Evolutionary conservation across 2,797 vertebrate genomes (phyloP).

Genomic region (Sebastes iracundus): DNA sequence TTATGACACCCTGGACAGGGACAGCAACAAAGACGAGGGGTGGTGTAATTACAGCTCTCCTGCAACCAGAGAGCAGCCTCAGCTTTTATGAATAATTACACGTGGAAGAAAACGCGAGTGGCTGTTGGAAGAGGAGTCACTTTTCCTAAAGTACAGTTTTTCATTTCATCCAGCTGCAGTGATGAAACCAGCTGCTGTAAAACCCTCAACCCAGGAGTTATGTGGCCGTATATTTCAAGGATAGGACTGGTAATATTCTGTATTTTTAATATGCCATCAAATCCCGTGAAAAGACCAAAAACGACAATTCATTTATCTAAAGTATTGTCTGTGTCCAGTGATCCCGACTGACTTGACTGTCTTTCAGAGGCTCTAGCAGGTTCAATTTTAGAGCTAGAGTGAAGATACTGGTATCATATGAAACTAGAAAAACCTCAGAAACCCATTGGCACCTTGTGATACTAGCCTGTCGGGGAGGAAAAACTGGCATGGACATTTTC

Average conservation of each 20-base stretch:
- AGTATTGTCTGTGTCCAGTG: not conserved
- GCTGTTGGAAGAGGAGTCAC: not conserved
- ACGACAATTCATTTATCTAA: no score
- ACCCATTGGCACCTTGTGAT: no score
- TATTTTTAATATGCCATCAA: no score
- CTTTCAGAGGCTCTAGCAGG: no score
- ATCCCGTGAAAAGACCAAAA: not conserved
- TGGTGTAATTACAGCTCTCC: conserved; percentile 59
- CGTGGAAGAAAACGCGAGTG: not conserved
- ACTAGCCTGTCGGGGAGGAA: no score
- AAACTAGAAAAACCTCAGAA: no score
- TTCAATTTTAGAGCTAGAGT: no score
- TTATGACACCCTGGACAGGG: conserved; percentile 30
- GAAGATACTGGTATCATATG: no score
- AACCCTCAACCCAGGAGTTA: not conserved
- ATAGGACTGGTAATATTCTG: not conserved
- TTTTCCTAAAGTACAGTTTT: not conserved
- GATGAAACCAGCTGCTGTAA: not conserved
- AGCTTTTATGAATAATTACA: conserved; percentile 55
- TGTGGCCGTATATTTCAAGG: not conserved
- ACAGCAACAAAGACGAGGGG: conserved; percentile 25
- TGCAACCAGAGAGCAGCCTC: conserved; percentile 9
- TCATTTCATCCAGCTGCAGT: not conserved
- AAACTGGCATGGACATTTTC: no score
- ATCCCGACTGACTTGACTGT: no score